These are phyloP conservation scores for Portevinia maculata DNA, from an alignment of 2,888 invertebrate species.

Conservation along the genomic window DNA sequence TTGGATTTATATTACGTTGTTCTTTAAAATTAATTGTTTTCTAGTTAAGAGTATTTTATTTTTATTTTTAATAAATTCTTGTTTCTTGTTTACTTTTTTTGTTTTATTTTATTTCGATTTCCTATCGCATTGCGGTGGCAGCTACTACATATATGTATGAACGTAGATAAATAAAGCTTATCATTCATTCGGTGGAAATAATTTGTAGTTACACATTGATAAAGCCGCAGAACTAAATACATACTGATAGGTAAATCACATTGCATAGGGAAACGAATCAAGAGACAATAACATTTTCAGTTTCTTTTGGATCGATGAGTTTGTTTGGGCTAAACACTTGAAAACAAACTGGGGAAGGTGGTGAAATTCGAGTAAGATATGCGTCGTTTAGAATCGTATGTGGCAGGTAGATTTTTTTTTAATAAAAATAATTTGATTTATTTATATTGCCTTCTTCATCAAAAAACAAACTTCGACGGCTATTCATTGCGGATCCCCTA, in stretches of 20 bases:
- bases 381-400: no score
- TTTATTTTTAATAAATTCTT: slow-evolving; percentile 49
- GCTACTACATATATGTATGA: no score
- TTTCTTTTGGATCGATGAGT: neutral
- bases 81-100: slow-evolving; percentile 49
- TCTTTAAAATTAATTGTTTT: slow-evolving; percentile 41
- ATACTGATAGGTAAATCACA: neutral
- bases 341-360: neutral
- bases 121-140: slow-evolving; percentile 17
- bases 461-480: no score
- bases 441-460: no score
- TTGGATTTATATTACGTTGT: slow-evolving; percentile 11
- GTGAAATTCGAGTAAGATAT: neutral
- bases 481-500: no score
- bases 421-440: no score
- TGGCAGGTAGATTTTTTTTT: no score
- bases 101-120: slow-evolving; percentile 48
- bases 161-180: slow-evolving; percentile 36
- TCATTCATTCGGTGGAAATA: slow-evolving; percentile 7
- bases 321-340: neutral
- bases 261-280: neutral
- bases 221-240: slow-evolving; percentile 5
- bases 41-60: slow-evolving; percentile 12
- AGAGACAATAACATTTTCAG: no score
- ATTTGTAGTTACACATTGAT: slow-evolving; percentile 4